phyloP scores from a whole-genome alignment of 2,797 vertebrate genomes.

The Karalla daura region DNA sequence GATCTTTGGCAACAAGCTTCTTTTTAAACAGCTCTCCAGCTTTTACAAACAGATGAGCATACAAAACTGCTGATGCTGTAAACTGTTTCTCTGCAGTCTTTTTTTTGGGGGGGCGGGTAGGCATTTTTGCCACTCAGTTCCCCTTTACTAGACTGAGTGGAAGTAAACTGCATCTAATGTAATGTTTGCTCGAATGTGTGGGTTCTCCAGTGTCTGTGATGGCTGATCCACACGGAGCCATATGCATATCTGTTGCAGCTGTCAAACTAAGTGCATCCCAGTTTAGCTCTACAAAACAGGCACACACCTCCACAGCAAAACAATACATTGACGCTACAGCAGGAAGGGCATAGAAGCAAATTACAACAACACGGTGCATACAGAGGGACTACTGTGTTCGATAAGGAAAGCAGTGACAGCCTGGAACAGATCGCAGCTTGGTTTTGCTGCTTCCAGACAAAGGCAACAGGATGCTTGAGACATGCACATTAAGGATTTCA shows the following conservation, averaged over 20 bases:
- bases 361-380: neutral
- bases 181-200: neutral
- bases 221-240: neutral
- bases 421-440: neutral
- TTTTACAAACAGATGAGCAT: neutral
- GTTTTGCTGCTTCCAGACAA: neutral
- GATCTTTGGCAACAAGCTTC: slow-evolving; percentile 11
- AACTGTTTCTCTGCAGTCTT: neutral
- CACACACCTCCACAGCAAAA: neutral
- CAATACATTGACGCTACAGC: neutral
- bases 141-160: too few relatives aligned
- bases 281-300: neutral
- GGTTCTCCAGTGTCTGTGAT: neutral
- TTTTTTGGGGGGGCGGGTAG: too few relatives aligned
- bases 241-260: neutral
- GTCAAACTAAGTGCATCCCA: neutral
- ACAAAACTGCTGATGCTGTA: neutral
- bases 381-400: neutral
- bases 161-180: neutral
- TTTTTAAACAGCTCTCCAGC: slow-evolving; percentile 1
- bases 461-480: neutral
- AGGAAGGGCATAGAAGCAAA: neutral
- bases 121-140: too few relatives aligned
- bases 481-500: neutral
- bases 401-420: neutral